Conservation (phyloP, 53 echinoderm and acorn worm genomes). For the Astropecten irregularis region DNA sequence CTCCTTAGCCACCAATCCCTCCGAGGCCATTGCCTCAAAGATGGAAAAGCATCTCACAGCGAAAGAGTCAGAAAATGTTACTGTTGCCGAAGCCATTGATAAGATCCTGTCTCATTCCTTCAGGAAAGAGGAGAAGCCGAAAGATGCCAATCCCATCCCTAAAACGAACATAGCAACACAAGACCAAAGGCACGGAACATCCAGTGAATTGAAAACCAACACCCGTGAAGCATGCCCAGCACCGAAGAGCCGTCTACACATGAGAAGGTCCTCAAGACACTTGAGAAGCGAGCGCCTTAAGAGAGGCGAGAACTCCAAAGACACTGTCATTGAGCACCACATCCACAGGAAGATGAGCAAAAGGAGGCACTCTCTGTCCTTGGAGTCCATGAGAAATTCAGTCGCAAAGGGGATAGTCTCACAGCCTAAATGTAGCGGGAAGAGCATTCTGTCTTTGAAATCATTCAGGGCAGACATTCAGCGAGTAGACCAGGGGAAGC, state of each 20-base stretch:
- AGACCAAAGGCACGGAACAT: neutral
- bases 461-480: constrained; percentile 42
- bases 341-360: constrained; percentile 35
- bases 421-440: constrained; percentile 17
- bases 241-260: neutral
- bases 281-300: constrained; percentile 27
- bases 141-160: constrained; percentile 2
- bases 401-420: constrained; percentile 11
- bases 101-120: constrained; percentile 60
- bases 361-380: constrained; percentile 23
- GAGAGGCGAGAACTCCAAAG: constrained; percentile 18
- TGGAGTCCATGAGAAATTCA: neutral
- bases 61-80: constrained; percentile 52
- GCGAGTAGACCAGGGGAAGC: constrained; percentile 2
- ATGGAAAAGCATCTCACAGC: constrained; percentile 45
- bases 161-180: neutral
- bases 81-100: constrained; percentile 60
- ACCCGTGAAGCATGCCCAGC: neutral
- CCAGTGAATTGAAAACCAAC: constrained; percentile 8
- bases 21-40: constrained; percentile 42
- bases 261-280: constrained; percentile 25
- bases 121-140: constrained; percentile 31
- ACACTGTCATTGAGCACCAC: constrained; percentile 5
- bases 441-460: constrained; percentile 16
- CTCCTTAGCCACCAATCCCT: constrained; percentile 34